Evolutionary conservation across 2,797 vertebrate species (phyloP), one percentile per base, ranked within the genome.

Genomic region (Sarcoramphus papa): DNA sequence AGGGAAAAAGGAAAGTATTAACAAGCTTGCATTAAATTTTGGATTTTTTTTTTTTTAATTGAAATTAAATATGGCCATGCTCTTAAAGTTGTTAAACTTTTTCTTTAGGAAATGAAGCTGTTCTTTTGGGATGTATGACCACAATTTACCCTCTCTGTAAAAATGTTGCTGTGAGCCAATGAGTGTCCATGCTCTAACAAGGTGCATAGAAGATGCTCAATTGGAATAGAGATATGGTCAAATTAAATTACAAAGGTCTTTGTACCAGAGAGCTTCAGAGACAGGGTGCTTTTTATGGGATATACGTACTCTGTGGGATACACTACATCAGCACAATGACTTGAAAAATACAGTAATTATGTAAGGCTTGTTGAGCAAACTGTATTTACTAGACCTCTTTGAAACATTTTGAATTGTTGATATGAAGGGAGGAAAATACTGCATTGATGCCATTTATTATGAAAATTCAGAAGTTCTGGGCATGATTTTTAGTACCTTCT

Each of bases 1-100:
- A 85, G 35, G 45, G 48, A 73, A 95, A 93, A 85, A 73, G 53
- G n/a, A 89, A 91, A 79, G 78, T 88, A 85, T 86, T 96, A 97
- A 97, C 45, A 94, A 96, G 74, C 83, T 88, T 94, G 57, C 65
- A 59, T 94, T 92, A 88, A 69, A 88, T 92, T 74, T 79, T 43
- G 45, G 2, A 18, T 6, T 25, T 87, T 77, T 85, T 74, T 50
- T 73, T 40, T 84, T 92, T 50, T 4, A 88, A 84, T 82, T 86
- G 48, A 90, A 93, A 90, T 92, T 89, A 82, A 91, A 37, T 62
- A 51, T 50, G 23, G 16, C 27, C 45, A 37, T 31, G n/a, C 90
- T 92, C 88, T 94, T 88, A 69, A 90, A 93, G 62, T 86, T 92
- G 70, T 67, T 67, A 47, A 79, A 95, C 91, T 92, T 78, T 54